phyloP scores from a whole-genome alignment of 2,797 vertebrate genomes.

The Sylvilagus floridanus region DNA sequence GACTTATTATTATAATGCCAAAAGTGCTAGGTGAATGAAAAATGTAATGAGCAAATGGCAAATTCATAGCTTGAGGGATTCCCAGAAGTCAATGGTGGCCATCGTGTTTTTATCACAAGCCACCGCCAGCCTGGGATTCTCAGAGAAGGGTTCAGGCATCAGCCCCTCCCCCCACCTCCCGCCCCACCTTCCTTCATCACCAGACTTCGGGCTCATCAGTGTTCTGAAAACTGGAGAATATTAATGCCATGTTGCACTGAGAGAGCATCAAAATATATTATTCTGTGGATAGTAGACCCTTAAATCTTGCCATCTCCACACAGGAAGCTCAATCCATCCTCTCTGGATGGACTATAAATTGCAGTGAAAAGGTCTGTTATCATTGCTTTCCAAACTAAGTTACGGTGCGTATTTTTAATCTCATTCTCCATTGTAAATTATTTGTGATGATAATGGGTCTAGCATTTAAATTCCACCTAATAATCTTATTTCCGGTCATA shows the following conservation, averaged over 20 bases:
- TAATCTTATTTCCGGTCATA: conserved; percentile 81
- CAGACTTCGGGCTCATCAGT: conserved; percentile 4
- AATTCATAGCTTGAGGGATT: background rate
- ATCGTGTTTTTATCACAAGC: background rate
- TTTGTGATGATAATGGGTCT: conserved; percentile 35
- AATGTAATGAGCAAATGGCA: background rate
- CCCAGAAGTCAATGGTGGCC: background rate
- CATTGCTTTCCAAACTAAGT: conserved; percentile 27
- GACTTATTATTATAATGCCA: background rate
- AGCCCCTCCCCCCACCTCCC: background rate
- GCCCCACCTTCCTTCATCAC: background rate
- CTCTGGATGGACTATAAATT: conserved; percentile 68
- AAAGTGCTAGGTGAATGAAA: background rate
- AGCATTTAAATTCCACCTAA: conserved; percentile 76
- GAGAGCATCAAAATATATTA: conserved; percentile 64
- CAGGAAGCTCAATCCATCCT: conserved; percentile 66
- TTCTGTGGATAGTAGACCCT: conserved; percentile 11
- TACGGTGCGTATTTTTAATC: conserved; percentile 43
- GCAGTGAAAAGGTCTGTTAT: conserved; percentile 49
- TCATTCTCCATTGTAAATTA: conserved; percentile 72
- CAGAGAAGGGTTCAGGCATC: background rate
- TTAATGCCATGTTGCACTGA: conserved; percentile 59
- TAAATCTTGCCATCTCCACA: conserved; percentile 63
- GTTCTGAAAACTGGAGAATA: conserved; percentile 70
- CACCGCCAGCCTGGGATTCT: background rate